These are phyloP conservation scores for Phoeniculus purpureus DNA, from an alignment of 2,797 vertebrate species.

Conservation along the genomic window DNA sequence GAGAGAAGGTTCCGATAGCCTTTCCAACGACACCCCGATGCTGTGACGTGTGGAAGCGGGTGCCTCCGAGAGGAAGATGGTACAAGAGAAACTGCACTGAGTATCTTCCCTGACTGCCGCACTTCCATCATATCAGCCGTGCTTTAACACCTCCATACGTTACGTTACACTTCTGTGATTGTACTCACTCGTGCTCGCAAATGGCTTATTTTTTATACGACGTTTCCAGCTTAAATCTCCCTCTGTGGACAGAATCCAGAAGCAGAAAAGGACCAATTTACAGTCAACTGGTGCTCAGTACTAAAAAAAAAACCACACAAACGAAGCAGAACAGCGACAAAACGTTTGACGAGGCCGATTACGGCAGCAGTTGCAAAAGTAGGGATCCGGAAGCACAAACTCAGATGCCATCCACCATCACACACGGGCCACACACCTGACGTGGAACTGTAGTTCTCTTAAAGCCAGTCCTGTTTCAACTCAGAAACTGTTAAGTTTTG, in stretches of 20 bases:
- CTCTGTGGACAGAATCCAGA: conserved; percentile 47
- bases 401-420: not conserved
- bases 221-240: conserved; percentile 62
- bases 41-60: not conserved
- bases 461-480: conserved; percentile 8
- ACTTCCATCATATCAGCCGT: conserved; percentile 7
- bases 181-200: conserved; percentile 56
- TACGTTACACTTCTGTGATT: not conserved
- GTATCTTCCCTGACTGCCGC: not conserved
- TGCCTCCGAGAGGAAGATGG: not conserved
- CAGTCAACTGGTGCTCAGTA: conserved; percentile 75
- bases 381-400: conserved; percentile 47
- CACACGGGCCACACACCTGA: not conserved
- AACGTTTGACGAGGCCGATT: not conserved
- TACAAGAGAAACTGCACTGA: conserved; percentile 12
- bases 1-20: not conserved
- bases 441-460: not conserved
- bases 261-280: conserved; percentile 45
- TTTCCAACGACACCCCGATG: not conserved
- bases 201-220: conserved; percentile 82
- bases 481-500: not conserved
- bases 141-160: not conserved
- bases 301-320: not conserved
- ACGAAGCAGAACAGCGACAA: not conserved
- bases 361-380: not conserved